These are phyloP conservation scores for Eumeta japonica DNA, from an alignment of 1,140 invertebrate species.

Conservation along the genomic window DNA sequence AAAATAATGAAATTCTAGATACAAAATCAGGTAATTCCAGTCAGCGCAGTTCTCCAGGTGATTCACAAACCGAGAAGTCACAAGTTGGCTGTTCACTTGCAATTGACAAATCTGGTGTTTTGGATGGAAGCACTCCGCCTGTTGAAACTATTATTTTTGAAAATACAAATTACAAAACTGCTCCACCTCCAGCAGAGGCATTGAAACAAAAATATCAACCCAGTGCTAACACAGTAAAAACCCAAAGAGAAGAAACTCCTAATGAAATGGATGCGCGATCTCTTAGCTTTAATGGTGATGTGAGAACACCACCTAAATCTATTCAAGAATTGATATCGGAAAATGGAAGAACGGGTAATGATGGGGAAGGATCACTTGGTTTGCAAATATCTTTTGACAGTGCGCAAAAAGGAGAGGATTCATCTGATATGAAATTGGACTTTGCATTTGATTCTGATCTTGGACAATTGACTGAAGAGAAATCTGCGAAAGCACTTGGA, in stretches of 20 bases:
- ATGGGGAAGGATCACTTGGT: constrained; percentile 28
- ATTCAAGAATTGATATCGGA: constrained; percentile 51
- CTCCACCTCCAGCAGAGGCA: constrained; percentile 57
- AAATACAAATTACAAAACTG: constrained; percentile 83
- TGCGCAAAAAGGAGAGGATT: constrained; percentile 70
- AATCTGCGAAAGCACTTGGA: constrained; percentile 61
- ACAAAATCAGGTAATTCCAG: constrained; percentile 54
- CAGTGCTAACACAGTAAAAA: constrained; percentile 38
- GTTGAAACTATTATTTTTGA: constrained; percentile 90
- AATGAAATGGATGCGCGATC: constrained; percentile 41
- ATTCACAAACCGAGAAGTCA: constrained; percentile 50
- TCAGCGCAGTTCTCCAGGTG: constrained; percentile 62
- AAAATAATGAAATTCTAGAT: constrained; percentile 41
- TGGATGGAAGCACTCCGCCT: constrained; percentile 74
- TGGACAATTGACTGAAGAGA: constrained; percentile 75
- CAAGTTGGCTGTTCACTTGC: constrained; percentile 20
- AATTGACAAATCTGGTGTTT: constrained; percentile 53
- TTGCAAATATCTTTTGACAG: constrained; percentile 48
- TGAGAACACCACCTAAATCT: constrained; percentile 34
- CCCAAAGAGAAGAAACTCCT: constrained; percentile 34
- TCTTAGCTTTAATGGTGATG: constrained; percentile 45
- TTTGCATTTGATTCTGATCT: constrained; percentile 84
- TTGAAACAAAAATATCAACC: constrained; percentile 64
- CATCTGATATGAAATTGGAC: constrained; percentile 85
- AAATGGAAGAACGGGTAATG: constrained; percentile 29